Percentiles rank a stretch among this genome's conserved stretches.
phyloP scores from a whole-genome alignment of 2,113 vertebrate genomes.

The Tenebrosternarchus preto region DNA sequence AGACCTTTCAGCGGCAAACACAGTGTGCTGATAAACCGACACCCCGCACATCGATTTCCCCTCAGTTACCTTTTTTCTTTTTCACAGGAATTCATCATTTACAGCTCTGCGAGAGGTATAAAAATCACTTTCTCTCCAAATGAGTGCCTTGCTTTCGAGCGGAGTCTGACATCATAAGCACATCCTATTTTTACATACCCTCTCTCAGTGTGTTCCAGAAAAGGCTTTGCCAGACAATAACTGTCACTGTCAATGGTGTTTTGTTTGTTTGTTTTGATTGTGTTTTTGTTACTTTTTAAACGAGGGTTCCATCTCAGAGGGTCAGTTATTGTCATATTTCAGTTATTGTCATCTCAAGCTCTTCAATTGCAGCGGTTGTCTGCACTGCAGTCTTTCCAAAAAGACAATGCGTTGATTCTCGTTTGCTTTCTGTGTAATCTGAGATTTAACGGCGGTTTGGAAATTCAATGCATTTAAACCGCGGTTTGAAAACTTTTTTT shows the following conservation, averaged over 20 bases:
- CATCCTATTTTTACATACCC: conserved; percentile 41
- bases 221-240: conserved; percentile 23
- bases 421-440: neutral
- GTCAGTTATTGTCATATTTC: neutral
- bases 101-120: conserved; percentile 27
- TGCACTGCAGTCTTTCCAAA: neutral
- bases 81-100: conserved; percentile 34
- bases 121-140: conserved; percentile 31
- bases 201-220: conserved; percentile 12
- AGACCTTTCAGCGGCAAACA: neutral
- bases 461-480: neutral
- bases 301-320: neutral
- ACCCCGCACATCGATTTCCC: conserved; percentile 21
- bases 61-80: conserved; percentile 29
- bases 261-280: no score
- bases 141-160: conserved; percentile 26
- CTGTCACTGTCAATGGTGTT: neutral
- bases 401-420: neutral
- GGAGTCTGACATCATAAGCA: conserved; percentile 30
- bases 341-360: conserved; percentile 1
- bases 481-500: neutral
- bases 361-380: neutral
- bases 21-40: neutral
- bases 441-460: neutral
- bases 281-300: conserved; percentile 4